These are phyloP conservation scores for Neomicropteryx cornuta DNA, from an alignment of 1,140 invertebrate species.

Conservation along the genomic window DNA sequence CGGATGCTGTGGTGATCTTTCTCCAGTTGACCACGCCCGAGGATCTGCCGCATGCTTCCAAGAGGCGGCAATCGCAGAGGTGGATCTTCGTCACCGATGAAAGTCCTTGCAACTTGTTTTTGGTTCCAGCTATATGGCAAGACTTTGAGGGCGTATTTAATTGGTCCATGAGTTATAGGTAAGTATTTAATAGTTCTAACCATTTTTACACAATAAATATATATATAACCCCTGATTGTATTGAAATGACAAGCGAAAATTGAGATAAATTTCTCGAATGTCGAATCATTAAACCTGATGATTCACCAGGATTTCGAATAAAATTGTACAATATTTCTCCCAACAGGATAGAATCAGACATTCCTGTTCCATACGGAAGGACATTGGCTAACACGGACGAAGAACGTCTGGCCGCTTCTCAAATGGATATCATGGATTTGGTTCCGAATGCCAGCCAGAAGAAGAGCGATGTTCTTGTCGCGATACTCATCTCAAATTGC, in stretches of 20 bases:
- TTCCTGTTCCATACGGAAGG: slow-evolving; percentile 57
- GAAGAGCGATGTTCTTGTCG: slow-evolving; percentile 35
- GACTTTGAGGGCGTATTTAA: slow-evolving; percentile 52
- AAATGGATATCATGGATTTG: slow-evolving; percentile 12
- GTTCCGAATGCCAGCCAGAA: slow-evolving; percentile 22
- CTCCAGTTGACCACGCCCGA: no score
- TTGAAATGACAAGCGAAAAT: neutral
- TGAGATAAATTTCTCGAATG: neutral
- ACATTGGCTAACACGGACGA: slow-evolving; percentile 26
- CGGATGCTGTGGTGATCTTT: slow-evolving; percentile 47
- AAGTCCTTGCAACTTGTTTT: no score
- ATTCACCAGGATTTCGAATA: no score
- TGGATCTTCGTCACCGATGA: no score
- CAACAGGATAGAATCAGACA: slow-evolving; percentile 49
- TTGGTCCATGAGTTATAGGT: slow-evolving; percentile 67
- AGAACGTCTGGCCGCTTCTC: slow-evolving; percentile 5
- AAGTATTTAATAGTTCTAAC: no score
- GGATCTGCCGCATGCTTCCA: no score
- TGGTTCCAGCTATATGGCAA: no score
- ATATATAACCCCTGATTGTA: neutral
- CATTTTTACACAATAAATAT: no score
- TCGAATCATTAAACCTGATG: no score
- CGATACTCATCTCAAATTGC: slow-evolving; percentile 55
- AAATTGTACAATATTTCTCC: slow-evolving; percentile 2
- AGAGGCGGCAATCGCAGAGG: no score